phyloP scores from a whole-genome alignment of 2,113 vertebrate species.

The Cranoglanis bouderius region DNA sequence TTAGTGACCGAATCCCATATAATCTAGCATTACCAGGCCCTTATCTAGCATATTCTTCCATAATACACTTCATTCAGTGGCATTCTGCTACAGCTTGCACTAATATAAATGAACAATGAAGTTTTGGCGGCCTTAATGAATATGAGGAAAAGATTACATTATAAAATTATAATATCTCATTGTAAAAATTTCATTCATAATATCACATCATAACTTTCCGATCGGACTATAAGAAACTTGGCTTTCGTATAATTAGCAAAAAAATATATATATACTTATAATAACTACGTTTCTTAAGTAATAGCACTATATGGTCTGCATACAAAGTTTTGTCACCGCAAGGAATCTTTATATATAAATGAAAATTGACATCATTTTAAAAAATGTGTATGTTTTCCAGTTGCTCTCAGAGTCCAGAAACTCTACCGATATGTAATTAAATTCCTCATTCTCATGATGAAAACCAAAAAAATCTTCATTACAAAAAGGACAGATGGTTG shows the following conservation, averaged over 20 bases:
- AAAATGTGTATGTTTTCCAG: too few species aligned
- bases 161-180: too few species aligned
- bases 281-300: neutral
- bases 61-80: neutral
- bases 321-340: neutral
- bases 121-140: neutral
- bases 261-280: neutral
- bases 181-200: neutral
- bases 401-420: too few species aligned
- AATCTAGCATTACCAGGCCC: neutral
- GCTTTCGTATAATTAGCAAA: neutral
- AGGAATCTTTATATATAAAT: neutral
- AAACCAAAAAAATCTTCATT: too few species aligned
- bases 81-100: neutral
- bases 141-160: neutral
- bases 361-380: neutral
- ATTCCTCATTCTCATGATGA: too few species aligned
- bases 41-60: neutral
- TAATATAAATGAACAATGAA: neutral
- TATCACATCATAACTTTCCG: neutral
- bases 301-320: neutral
- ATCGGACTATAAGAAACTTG: too few species aligned
- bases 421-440: too few species aligned
- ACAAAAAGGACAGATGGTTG: too few species aligned
- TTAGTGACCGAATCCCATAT: constrained; percentile 1